Conservation (phyloP, 2,888 invertebrate genomes). For the Labia minor region DNA sequence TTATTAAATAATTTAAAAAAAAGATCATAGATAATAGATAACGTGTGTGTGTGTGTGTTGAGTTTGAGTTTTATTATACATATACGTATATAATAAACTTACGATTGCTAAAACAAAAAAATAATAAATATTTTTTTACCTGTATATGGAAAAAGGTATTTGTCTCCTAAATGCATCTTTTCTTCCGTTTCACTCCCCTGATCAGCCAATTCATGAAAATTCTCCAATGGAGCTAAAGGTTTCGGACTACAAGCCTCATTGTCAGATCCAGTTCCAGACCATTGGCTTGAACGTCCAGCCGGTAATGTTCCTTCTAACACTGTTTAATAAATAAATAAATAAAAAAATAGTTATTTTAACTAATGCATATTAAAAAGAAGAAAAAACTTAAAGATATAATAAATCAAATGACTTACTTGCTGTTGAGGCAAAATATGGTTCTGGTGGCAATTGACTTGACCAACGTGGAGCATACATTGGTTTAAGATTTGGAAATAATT, state of each 20-base stretch:
- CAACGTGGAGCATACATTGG: slow-evolving; percentile 55
- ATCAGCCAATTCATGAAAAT: slow-evolving; percentile 27
- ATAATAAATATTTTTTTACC: too few species aligned
- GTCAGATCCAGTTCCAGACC: slow-evolving; percentile 71
- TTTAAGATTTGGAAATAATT: slow-evolving; percentile 56
- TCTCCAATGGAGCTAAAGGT: slow-evolving; percentile 25
- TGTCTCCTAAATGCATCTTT: slow-evolving; percentile 53
- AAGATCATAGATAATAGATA: too few species aligned
- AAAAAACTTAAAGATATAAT: slow-evolving; percentile 17
- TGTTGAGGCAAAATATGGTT: slow-evolving; percentile 44
- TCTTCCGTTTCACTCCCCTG: slow-evolving; percentile 45
- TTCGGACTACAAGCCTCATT: slow-evolving; percentile 40
- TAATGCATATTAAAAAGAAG: slow-evolving; percentile 18
- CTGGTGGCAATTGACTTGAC: slow-evolving; percentile 49
- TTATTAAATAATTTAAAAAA: too few species aligned
- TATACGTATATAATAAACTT: too few species aligned
- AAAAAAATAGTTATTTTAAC: slow-evolving; percentile 2
- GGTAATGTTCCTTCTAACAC: slow-evolving; percentile 14
- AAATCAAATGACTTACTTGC: slow-evolving; percentile 28
- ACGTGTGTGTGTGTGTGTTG: too few species aligned
- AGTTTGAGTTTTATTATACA: too few species aligned
- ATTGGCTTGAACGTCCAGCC: slow-evolving; percentile 45
- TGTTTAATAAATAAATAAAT: background rate
- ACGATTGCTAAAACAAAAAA: too few species aligned
- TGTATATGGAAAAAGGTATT: slow-evolving; percentile 76